Conservation (phyloP, 2,888 invertebrate genomes). For the Drosophila mayaguana region DNA sequence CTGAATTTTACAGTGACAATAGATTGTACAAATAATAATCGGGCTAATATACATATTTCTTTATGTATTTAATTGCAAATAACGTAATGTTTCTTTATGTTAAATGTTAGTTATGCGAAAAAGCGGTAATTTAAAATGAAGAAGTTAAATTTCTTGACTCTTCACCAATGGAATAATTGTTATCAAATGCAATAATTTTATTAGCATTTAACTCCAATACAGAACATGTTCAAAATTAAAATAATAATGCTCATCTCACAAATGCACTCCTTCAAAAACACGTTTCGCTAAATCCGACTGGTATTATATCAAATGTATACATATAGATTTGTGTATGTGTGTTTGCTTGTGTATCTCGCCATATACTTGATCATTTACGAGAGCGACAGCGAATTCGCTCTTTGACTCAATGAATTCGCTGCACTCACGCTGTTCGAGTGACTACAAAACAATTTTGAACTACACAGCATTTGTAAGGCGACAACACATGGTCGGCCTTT, state of each 20-base stretch:
- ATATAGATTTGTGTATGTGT: conserved; percentile 28
- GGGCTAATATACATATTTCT: background rate
- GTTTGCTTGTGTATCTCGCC: conserved; percentile 6
- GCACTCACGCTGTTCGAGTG: conserved; percentile 25
- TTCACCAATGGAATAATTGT: background rate
- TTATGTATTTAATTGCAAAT: background rate
- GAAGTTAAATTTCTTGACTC: accelerated
- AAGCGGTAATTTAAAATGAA: background rate
- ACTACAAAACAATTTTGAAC: conserved; percentile 43
- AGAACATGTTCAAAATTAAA: no score
- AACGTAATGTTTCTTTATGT: no score
- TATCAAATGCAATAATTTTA: background rate
- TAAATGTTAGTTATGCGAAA: background rate
- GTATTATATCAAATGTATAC: conserved; percentile 21
- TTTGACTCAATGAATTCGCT: conserved; percentile 47
- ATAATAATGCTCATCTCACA: background rate
- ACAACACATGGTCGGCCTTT: conserved; percentile 65
- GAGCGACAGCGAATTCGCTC: conserved; percentile 54
- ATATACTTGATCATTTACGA: conserved; percentile 43
- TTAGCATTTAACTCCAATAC: background rate
- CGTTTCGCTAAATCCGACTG: conserved; percentile 42
- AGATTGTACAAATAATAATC: background rate
- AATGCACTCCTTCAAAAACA: conserved; percentile 28
- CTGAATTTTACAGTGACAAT: background rate
- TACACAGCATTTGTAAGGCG: conserved; percentile 58